A percentile compares a stretch with the other conserved stretches of the same genome.
phyloP scores from a whole-genome alignment of 2,888 invertebrate species.

The Syrphus vitripennis region DNA sequence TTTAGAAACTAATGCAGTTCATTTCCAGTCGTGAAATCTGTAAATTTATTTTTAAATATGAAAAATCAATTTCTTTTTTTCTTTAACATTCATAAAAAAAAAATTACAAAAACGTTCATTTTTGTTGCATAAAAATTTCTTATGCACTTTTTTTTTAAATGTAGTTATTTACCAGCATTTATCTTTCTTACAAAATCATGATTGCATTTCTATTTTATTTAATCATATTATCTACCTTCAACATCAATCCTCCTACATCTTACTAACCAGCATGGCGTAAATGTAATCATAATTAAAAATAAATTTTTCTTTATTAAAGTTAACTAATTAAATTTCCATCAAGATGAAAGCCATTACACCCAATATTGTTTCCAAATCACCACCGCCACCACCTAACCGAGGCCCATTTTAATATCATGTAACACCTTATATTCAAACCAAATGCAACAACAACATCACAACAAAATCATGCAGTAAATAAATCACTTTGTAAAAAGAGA shows the following conservation, averaged over 20 bases:
- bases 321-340: constrained; percentile 27
- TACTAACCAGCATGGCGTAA: neutral
- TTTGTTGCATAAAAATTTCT: no score
- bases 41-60: no score
- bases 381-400: constrained; percentile 7
- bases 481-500: constrained; percentile 5
- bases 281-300: constrained; percentile 31
- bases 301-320: constrained; percentile 2
- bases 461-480: constrained; percentile 9
- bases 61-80: no score
- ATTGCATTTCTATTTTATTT: neutral
- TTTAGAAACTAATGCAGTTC: no score
- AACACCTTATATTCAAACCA: constrained; percentile 44
- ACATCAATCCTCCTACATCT: neutral
- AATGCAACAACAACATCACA: neutral
- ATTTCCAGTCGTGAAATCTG: no score
- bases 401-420: constrained; percentile 49
- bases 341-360: constrained; percentile 24
- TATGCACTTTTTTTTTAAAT: no score
- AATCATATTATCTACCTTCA: constrained; percentile 18
- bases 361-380: constrained; percentile 41
- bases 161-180: no score
- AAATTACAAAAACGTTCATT: no score
- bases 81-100: no score
- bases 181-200: no score